Base-by-base conservation (phyloP, 1,140 invertebrate genomes). In the Ceratina australensis region DNA sequence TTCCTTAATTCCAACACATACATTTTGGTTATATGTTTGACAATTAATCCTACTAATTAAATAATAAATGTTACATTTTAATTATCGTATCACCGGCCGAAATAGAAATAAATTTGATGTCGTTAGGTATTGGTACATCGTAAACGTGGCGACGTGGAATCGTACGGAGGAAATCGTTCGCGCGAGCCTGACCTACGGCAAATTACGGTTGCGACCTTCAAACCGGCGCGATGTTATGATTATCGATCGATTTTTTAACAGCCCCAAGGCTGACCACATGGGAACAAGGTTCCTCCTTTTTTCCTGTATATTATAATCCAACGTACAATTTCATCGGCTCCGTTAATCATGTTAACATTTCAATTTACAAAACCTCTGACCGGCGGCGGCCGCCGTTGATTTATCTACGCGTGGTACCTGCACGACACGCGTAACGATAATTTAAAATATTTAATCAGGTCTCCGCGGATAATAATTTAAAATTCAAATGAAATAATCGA, bases 141-240 rank as follows among this genome's bases (percentile, higher is more conserved):
- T 60, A 50, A 67, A 13, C 60, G 20, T 20, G 33, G 7, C 33
- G 33, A 42, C 3, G 33, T 42, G 24, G 24, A n/a, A 3, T 2
- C 20, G 28, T 47, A 61, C 20, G 28, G 28, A 80, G 59, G 56
- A 49, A 64, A 61, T 64, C 28, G n/a, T 54, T 24, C 42, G 64
- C 20, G 64, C 60, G 68, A 68, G 82, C 82, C 64, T 73, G 84
- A 85, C 82, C 79, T 72, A 85, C 65, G 74, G 24, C 77, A 71
- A 84, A 71, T 77, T 80, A 82, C 67, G 69, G 59, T 64, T 54
- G 22, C 69, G 78, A 83, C 82, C 80, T 82, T 84, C 73, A 64
- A 47, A n/a, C 54, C 42, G 50, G 26, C 67, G 52, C 66, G 65
- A 52, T 50, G 18, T 78, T 67, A 65, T 20, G 68, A 64, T 77